Evolutionary conservation across 2,797 vertebrate species (phyloP), one percentile per base, ranked within the genome.

Genomic region (Acanthurus lineatus): DNA sequence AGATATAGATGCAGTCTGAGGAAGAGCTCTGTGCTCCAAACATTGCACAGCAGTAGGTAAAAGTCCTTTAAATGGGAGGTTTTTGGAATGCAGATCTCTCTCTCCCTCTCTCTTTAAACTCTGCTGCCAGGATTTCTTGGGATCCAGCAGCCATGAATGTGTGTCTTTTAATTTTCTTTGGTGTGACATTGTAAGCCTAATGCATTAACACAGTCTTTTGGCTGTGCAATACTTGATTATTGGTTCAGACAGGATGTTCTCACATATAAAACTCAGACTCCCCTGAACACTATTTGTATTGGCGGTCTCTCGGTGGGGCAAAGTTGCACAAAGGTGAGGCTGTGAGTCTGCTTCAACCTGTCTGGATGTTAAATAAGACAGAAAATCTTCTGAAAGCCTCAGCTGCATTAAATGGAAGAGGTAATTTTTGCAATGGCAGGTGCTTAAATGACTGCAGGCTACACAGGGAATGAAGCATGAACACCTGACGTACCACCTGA

Each of bases 271-370:
- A 45, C 8, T 3, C 16, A 38, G 32, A 25, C 45, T 45, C 51
- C 45, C 25, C n/a, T 1, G 38, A 22, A 11, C 40, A 47, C 40
- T 42, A 3, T 19, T 49, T 54, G 19, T 6, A 14, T 35, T 28
- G 0, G 63, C 52, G 63, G 45, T 25, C 14, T 40, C 49, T 32
- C 42, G 40, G 15, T 49, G 11, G 44, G 35, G 9, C 14, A 42
- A 56, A 67, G 20, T 25, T 60, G 47, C 25, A 53, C 4, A 61
- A 56, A 68, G 57, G 22, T 57, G 65, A 25, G 6, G 6, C 42
- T 22, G 15, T 51, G 19, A 14, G 35, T 49, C 17, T 49, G 48
- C 48, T 11, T 15, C 12, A 45, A 45, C 44, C 44, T 19, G 47
- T 52, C 51, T 20, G 51, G 51, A 22, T 5, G 14, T 20, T 20